Evolutionary conservation across 2,888 invertebrate genomes (phyloP), one percentile per base, ranked within the genome.

Genomic region (Tetropium fuscum): DNA sequence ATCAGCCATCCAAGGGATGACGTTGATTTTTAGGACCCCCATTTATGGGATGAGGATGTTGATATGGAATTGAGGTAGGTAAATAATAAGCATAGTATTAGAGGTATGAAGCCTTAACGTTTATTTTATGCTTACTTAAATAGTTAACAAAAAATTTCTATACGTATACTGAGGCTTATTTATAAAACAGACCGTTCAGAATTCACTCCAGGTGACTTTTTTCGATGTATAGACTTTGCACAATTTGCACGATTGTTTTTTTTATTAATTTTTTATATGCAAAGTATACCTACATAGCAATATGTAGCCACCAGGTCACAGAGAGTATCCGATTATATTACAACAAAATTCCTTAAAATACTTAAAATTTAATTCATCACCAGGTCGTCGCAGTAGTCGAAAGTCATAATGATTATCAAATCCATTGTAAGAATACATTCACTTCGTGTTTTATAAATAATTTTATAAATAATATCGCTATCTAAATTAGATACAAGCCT

Each of bases 311-410:
- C 65, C 65, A 56, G 51, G 61, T 57, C 66, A 61, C 64, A 63
- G 66, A n/a, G n/a, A n/a, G 64, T 53, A 54, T 64, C 60, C 64
- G 64, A 58, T 56, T 54, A 62, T 49, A 62, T 45, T 25, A 47
- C 49, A 36, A 22, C 15, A 36, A 22, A 38, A 34, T n/a, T 53
- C 30, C 3, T 34, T 13, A 34, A 53, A 43, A 10, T 20, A 44
- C 27, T 16, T 43, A 10, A 49, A 48, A 36, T 4, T 38, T 49
- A 38, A 40, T 18, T 25, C 22, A 27, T 40, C 51, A 27, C 25
- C 40, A 40, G n/a, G 16, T 40, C 27, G 40, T 51, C 15, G 48
- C 36, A 4, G n/a, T 27, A 44, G 25, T 27, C 43, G n/a, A 36
- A 25, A 34, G 22, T 11, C 20, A 10, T 22, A 20, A n/a, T n/a